phyloP scores from a whole-genome alignment of 2,113 vertebrate species.

The Arenaria interpres region DNA sequence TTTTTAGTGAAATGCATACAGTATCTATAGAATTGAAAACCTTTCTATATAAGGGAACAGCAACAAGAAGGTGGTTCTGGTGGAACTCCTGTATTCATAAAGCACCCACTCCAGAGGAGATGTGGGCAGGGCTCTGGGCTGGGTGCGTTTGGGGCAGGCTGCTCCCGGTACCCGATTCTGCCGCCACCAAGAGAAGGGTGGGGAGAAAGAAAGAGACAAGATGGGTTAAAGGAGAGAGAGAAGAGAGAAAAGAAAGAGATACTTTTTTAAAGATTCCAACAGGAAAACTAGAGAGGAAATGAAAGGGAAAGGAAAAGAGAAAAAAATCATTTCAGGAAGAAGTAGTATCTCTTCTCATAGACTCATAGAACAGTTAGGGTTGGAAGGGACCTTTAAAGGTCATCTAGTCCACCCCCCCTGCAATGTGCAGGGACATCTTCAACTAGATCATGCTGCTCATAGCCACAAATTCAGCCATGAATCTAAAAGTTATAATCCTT shows the following conservation, averaged over 20 bases:
- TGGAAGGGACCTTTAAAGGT: too few species aligned
- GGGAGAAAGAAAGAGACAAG: not conserved
- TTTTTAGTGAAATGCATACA: slow-evolving; percentile 30
- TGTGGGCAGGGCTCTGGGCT: not conserved
- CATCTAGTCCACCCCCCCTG: too few species aligned
- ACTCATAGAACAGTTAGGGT: too few species aligned
- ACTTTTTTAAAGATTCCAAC: not conserved
- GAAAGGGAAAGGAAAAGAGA: not conserved
- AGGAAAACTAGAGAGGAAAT: not conserved
- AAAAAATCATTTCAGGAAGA: not conserved
- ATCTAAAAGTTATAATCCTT: too few species aligned
- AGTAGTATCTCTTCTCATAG: not conserved
- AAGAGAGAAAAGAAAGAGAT: not conserved
- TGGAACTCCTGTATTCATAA: slow-evolving; percentile 2
- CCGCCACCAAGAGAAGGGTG: not conserved
- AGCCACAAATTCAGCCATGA: too few species aligned
- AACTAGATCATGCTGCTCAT: too few species aligned
- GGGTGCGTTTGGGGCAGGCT: not conserved
- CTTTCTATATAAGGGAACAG: slow-evolving; percentile 43
- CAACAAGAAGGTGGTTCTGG: slow-evolving; percentile 30
- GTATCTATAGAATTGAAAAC: slow-evolving; percentile 50
- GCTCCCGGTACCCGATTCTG: not conserved
- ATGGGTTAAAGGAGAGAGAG: not conserved
- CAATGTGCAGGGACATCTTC: too few species aligned
- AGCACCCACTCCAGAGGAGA: not conserved